Percentiles rank a stretch among this genome's conserved stretches.
Conservation (phyloP, 2,797 vertebrate species). For the Brachyalestes nurse region DNA sequence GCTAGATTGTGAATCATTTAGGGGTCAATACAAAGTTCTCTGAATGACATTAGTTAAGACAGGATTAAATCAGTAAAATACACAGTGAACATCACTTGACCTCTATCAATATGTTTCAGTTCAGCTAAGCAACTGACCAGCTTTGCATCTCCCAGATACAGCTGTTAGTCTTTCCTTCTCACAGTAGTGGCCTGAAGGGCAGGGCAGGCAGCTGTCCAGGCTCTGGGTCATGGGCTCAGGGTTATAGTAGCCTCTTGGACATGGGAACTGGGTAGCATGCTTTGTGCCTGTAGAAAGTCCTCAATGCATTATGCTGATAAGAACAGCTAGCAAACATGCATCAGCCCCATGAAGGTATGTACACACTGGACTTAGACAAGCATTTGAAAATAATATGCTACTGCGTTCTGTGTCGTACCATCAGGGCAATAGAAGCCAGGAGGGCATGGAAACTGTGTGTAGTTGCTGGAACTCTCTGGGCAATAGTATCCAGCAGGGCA, state of each 20-base stretch:
- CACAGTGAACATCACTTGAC: neutral
- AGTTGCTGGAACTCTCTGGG: slow-evolving; percentile 83
- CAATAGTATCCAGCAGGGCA: slow-evolving; percentile 92
- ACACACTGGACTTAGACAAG: neutral
- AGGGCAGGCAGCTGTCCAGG: slow-evolving; percentile 94
- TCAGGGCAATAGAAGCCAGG: slow-evolving; percentile 92
- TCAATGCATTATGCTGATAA: neutral
- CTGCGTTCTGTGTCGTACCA: slow-evolving; percentile 71
- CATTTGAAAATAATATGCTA: neutral
- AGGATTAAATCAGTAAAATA: neutral
- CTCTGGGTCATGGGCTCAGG: slow-evolving; percentile 91
- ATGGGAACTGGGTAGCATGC: slow-evolving; percentile 88
- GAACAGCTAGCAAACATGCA: neutral
- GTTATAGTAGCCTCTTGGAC: slow-evolving; percentile 95
- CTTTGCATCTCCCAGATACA: slow-evolving; percentile 88
- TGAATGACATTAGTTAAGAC: neutral
- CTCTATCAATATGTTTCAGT: neutral
- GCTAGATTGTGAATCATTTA: neutral
- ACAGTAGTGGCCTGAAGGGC: slow-evolving; percentile 90
- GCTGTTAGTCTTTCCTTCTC: slow-evolving; percentile 86
- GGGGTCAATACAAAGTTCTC: neutral
- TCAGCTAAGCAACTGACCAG: slow-evolving; percentile 77
- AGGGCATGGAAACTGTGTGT: slow-evolving; percentile 81
- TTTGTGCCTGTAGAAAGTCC: slow-evolving; percentile 80
- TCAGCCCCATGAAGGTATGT: neutral